Base-by-base conservation (phyloP, 2,113 vertebrate species). In the Corydoras maculifer region DNA sequence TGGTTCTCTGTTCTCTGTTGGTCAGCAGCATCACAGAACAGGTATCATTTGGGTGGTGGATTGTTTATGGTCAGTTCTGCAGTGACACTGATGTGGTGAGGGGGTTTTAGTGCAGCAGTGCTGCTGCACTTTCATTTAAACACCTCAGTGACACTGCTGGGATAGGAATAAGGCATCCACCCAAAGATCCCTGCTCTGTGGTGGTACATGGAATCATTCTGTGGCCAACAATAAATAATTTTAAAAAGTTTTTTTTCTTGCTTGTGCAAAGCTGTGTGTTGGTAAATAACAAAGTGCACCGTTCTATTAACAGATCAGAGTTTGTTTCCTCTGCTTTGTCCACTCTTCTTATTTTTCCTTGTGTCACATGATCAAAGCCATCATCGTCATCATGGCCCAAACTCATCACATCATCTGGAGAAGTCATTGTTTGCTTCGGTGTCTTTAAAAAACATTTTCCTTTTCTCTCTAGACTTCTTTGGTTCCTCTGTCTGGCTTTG, bases 281-380 rank as follows among this genome's bases (percentile, higher is more conserved):
- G 13, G 49, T 18, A 62, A 54, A n/a, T n/a, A n/a, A n/a, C 13
- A n/a, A 7, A 53, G 54, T 15, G 14, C 54, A 59, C 43, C 64
- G 15, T 7, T 68, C 65, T 75, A 71, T 75, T 59, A 35, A 78
- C 76, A 70, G 13, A 57, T 57, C 13, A 7, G 54, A n/a, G 54
- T n/a, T 57, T 10, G 13, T 10, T 3, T 12, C 51, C 10, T 75
- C 69, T 77, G 70, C 55, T 12, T 14, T 53, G 10, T 12, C 62
- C 32, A 5, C 18, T 15, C 58, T 43, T 29, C 58, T 62, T 25
- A 8, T 62, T 15, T 14, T 29, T 1, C 48, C 15, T 48, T 5
- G 15, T 18, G 14, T 12, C 9, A 7, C 54, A 13, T 55, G 54
- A 57, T 15, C 14, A 15, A n/a, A 57, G 35, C 57, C 73, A 74